phyloP scores from a whole-genome alignment of 2,888 invertebrate genomes.

The Drosophila incognita region DNA sequence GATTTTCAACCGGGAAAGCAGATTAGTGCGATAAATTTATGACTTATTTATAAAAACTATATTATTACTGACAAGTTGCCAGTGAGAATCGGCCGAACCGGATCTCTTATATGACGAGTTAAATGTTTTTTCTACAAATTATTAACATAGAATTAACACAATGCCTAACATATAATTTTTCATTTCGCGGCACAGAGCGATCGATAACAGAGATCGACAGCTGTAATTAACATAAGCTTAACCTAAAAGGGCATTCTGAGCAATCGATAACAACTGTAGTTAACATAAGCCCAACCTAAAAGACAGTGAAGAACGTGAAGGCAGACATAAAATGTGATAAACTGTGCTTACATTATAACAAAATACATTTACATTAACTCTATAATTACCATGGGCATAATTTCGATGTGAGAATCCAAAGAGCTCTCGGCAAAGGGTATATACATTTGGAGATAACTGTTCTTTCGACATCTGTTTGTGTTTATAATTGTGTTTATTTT shows the following conservation, averaged over 20 bases:
- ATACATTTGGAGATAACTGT: background rate
- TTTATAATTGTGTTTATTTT: slow-evolving; percentile 29
- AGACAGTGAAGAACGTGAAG: background rate
- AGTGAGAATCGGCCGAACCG: background rate
- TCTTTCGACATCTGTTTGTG: slow-evolving; percentile 6
- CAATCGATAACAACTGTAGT: background rate
- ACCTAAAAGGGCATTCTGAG: background rate
- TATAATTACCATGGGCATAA: background rate
- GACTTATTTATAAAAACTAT: too few species aligned
- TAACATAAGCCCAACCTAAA: background rate
- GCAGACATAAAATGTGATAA: background rate
- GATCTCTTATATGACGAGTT: background rate
- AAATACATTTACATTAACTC: background rate
- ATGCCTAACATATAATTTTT: background rate
- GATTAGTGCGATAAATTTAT: too few species aligned
- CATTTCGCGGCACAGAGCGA: background rate
- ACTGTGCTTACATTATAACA: background rate
- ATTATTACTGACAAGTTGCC: background rate
- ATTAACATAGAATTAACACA: background rate
- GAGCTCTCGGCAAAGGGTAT: background rate
- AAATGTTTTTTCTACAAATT: background rate
- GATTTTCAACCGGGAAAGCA: too few species aligned
- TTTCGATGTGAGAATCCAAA: background rate
- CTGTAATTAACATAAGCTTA: background rate
- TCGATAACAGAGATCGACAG: background rate